Conservation (phyloP, 2,113 vertebrate genomes). For the Anguilla japonica region DNA sequence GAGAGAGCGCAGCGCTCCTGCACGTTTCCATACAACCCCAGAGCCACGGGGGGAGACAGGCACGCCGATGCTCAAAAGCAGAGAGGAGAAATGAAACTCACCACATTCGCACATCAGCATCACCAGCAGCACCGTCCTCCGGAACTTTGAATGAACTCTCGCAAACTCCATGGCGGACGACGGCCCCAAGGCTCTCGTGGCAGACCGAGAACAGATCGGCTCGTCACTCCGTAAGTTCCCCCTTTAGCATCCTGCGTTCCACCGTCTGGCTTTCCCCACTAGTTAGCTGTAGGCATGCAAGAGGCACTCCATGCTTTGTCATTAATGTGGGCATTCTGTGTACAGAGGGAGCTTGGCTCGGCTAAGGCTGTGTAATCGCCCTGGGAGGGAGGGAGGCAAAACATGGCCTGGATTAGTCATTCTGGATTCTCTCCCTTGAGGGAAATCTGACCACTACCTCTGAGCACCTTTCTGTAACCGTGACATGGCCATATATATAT, state of each 20-base stretch:
- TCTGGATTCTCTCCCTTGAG: background rate
- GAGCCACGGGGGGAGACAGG: too few relatives aligned
- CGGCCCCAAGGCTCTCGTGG: background rate
- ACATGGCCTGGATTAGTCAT: constrained; percentile 52
- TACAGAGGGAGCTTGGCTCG: constrained; percentile 56
- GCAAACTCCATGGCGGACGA: constrained; percentile 67
- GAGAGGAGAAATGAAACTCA: constrained; percentile 15
- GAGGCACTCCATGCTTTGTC: constrained; percentile 39
- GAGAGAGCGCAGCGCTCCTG: background rate
- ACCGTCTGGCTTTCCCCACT: constrained; percentile 5
- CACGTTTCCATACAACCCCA: background rate
- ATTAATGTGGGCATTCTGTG: constrained; percentile 42
- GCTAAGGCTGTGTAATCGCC: constrained; percentile 43
- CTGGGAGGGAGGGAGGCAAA: constrained; percentile 51
- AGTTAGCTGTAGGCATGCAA: constrained; percentile 26
- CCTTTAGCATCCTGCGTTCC: constrained; percentile 30
- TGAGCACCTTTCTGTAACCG: background rate
- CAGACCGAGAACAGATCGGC: background rate
- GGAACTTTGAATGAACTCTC: constrained; percentile 57
- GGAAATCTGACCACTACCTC: background rate
- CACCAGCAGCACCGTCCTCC: constrained; percentile 54
- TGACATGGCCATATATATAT: background rate
- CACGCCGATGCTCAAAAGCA: background rate
- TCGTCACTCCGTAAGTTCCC: constrained; percentile 19
- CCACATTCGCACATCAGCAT: constrained; percentile 72